Evolutionary conservation across 2,888 invertebrate species (phyloP).

Genomic region (Catotricha subobsoleta): DNA sequence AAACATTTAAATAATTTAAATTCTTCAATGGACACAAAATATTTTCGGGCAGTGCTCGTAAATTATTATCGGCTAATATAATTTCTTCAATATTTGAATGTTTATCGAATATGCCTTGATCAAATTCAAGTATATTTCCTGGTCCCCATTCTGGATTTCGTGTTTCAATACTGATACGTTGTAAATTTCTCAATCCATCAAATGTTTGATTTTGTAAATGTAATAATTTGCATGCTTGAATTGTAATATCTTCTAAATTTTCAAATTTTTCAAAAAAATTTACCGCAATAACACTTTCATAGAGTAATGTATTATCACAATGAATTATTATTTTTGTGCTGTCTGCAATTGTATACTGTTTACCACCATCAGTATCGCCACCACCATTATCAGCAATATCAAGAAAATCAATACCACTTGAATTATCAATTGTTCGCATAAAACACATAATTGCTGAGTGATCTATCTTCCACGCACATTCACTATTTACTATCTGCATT

Average conservation of each 20-base stretch:
- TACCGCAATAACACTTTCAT: conserved; percentile 2
- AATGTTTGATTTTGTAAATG: conserved; percentile 60
- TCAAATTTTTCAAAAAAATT: conserved; percentile 3
- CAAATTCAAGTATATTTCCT: conserved; percentile 54
- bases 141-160: conserved; percentile 65
- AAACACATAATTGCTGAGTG: conserved; percentile 3
- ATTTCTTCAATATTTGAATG: conserved; percentile 41
- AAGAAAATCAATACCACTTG: conserved; percentile 4
- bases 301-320: conserved; percentile 2
- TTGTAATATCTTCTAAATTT: conserved; percentile 48
- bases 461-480: conserved; percentile 3
- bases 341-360: not conserved
- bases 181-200: conserved; percentile 55
- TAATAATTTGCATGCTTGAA: conserved; percentile 64
- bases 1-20: conserved; percentile 66
- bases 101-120: conserved; percentile 51
- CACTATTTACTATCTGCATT: not conserved
- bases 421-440: conserved; percentile 3
- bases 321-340: conserved; percentile 1
- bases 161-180: conserved; percentile 49
- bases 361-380: too few species aligned
- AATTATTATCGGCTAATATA: conserved; percentile 68
- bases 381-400: conserved; percentile 2
- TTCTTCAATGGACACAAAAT: conserved; percentile 64
- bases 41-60: conserved; percentile 58